Evolutionary conservation across 2,888 invertebrate species (phyloP), one percentile per base, ranked within the genome.

Genomic region (Brenthis ino): DNA sequence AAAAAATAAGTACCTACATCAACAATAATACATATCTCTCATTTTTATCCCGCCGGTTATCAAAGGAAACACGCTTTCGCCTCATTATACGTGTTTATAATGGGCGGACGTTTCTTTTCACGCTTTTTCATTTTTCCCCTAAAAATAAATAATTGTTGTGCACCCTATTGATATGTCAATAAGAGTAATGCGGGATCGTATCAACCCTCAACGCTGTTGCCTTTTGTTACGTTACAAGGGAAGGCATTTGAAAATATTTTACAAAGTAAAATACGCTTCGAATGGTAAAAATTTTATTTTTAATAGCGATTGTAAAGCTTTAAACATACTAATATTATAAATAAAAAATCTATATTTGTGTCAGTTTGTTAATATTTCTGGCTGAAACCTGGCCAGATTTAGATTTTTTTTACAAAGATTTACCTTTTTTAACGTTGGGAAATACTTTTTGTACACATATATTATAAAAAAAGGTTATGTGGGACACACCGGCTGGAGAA

Each of bases 121-220:
- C 37, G 33, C 14, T 51, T 53, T 61, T 61, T 53, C 61, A 60
- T 60, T 48, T 60, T 53, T 37, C 33, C 47, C 61, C 20, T 37
- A 51, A 61, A 67, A 67, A 67, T 67, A 69, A 69, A 69, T 66
- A 69, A 69, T 69, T 66, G 56, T 55, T 57, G 67, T 56, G 47
- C 53, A 67, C 58, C 50, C 67, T 33, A 68, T 67, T 68, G 60
- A 68, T 28, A 67, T 68, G 70, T 67, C 70, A 67, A 64, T 67
- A 70, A 70, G 70, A 70, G 56, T 64, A 67, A 70, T 68, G 70
- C 56, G 48, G 54, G 57, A 24, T 61, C 51, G 57, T 58, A 61
- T 61, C 61, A 16, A 61, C 51, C 53, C 51, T 61, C 51, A 28
- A 43, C 37, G 37, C 37, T 20, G 58, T 48, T 14, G 50, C n/a